Base-by-base conservation (phyloP, 2,888 invertebrate genomes). In the Druceiella hillmani region DNA sequence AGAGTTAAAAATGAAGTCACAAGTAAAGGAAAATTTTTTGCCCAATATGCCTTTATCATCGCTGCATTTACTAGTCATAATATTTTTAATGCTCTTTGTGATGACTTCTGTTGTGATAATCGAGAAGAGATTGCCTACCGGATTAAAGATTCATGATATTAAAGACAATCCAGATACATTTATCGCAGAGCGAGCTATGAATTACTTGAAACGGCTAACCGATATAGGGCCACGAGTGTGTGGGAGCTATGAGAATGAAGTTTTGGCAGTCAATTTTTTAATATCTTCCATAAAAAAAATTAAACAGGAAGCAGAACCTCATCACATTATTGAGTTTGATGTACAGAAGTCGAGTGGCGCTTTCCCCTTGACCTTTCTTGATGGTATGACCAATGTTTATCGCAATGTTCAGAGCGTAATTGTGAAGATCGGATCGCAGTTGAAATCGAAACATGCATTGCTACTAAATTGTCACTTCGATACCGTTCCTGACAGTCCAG, bases 401-500 rank as follows among this genome's bases (percentile, higher is more conserved):
- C 76, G 80, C 50, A 84, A 84, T 64, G 81, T 87, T 48, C 82
- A 83, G 58, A 90, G 87, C 66, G 77, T 93, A 49, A 72, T 89
- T 47, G 89, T 83, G 26, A 61, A 65, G 33, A 54, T 62, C 51
- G 75, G 80, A 43, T 78, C 82, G 3, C 53, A 56, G 17, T 53
- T 59, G 42, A 58, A 62, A 27, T 59, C 70, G 2, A 70, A 74
- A 49, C 59, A 72, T 45, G 81, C 83, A 50, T 64, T 94, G 44
- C 71, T 94, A 52, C 66, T 95, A 51, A 95, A 94, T 67, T 89
- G 92, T 55, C 95, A 95, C 69, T 91, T 83, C 67, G 94, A 94
- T 69, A 81, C 87, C 34, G 88, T 91, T 50, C 78, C 87, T 22
- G 87, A 85, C 52, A 90, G 89, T 63, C 88, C 90, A 57, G 91